phyloP scores from a whole-genome alignment of 2,113 vertebrate genomes.

The Reinhardtius hippoglossoides region DNA sequence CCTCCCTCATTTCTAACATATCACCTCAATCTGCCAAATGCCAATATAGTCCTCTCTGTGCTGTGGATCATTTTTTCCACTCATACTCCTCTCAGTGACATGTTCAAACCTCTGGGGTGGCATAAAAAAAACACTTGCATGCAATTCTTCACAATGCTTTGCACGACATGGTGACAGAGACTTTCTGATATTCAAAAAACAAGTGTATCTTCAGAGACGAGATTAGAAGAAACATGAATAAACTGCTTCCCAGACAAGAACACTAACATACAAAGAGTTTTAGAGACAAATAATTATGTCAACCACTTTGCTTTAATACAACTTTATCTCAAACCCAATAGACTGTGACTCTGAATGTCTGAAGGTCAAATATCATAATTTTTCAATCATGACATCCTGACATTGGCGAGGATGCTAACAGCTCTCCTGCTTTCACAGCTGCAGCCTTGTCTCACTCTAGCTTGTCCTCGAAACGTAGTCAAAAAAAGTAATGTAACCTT shows the following conservation, averaged over 20 bases:
- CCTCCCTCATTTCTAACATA: neutral
- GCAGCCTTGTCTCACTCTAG: too few species aligned
- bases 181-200: conserved; percentile 31
- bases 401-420: too few species aligned
- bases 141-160: conserved; percentile 40
- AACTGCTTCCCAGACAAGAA: neutral
- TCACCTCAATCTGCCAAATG: conserved; percentile 45
- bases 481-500: too few species aligned
- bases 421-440: too few species aligned
- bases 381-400: too few species aligned
- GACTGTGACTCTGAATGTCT: too few species aligned
- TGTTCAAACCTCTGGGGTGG: conserved; percentile 47
- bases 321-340: too few species aligned
- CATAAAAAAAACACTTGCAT: conserved; percentile 36
- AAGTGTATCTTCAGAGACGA: neutral
- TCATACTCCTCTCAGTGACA: conserved; percentile 26
- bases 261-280: neutral
- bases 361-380: too few species aligned
- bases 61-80: conserved; percentile 22
- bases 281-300: too few species aligned
- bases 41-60: neutral
- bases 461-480: too few species aligned
- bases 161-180: conserved; percentile 22
- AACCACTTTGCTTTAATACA: too few species aligned
- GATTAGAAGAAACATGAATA: neutral